Evolutionary conservation across 2,113 vertebrate genomes (phyloP), one percentile per base, ranked within the genome.

Genomic region (Rhombomys opimus): DNA sequence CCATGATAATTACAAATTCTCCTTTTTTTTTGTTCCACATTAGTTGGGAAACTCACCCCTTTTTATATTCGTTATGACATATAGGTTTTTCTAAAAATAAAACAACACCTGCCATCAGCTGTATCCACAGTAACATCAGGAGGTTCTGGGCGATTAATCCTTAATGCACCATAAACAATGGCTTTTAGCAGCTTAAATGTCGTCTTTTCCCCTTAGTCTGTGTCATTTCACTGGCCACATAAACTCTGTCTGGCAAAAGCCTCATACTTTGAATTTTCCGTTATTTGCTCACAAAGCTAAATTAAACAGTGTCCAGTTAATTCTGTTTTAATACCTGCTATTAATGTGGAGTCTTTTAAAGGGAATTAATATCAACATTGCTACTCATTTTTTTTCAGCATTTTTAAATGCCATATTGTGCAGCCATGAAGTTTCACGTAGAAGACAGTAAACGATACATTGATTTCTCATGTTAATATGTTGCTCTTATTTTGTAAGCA

Each of bases 111-210:
- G 92, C 87, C 92, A 98, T 98, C 95, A 97, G 88, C 85, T 98
- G 27, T 92, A 93, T 98, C 96, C 88, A 97, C 72, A 93, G 72
- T 92, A 97, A 97, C 96, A 98, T 97, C 94, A 94, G 97, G 92
- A 63, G 98, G 98, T 98, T 98, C 96, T 97, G 91, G 96, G 97
- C 2, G 0, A 98, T 98, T 98, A 98, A 97, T 97, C 85, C 96
- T 98, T 98, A 98, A 98, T 97, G 97, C 97, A 97, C 96, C 98
- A 97, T 97, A 98, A 97, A 98, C 97, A 98, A 98, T 97, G 93
- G 41, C 50, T 98, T 98, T 97, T 97, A 95, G 98, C 93, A 94
- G 91, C 82, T 98, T 98, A 98, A 97, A 98, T 96, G 67, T 93
- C 0, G 0, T 96, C 93, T 95, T 98, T 96, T 98, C 97, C 70